Evolutionary conservation across 2,888 invertebrate species (phyloP).

Genomic region (Parnassius mnemosyne): DNA sequence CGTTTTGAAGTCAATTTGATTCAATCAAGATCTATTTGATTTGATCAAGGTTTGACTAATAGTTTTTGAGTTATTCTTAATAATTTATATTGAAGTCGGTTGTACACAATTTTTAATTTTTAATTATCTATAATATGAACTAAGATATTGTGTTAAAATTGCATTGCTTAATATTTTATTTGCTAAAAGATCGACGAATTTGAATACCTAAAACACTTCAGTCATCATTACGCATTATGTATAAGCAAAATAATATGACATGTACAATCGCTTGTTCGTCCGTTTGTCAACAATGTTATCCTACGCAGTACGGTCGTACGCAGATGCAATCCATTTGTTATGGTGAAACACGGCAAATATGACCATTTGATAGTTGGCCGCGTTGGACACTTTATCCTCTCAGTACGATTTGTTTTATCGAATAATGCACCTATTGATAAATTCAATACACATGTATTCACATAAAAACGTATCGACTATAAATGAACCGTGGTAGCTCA

Average conservation of each 20-base stretch:
- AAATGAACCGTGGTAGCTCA: no score
- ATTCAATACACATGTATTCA: no score
- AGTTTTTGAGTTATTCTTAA: no score
- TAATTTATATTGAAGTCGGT: no score
- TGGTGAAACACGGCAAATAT: constrained; percentile 9
- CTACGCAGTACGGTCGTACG: neutral
- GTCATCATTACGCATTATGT: constrained; percentile 8
- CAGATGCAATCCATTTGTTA: constrained; percentile 3
- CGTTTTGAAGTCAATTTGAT: no score
- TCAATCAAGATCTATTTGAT: no score
- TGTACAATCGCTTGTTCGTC: neutral
- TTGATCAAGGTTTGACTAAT: no score
- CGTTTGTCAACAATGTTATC: neutral
- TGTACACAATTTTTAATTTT: no score
- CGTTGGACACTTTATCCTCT: constrained; percentile 14
- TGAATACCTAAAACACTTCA: constrained; percentile 5
- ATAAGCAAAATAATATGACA: neutral
- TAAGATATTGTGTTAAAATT: no score
- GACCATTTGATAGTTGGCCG: constrained; percentile 19
- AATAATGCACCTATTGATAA: no score
- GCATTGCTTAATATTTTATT: neutral
- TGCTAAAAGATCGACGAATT: constrained; percentile 14
- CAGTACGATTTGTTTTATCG: neutral
- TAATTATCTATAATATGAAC: no score
- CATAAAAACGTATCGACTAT: no score